Percentiles rank a stretch among this genome's conserved stretches.
phyloP scores from a whole-genome alignment of 2,113 vertebrate species.

The Barbus barbus region DNA sequence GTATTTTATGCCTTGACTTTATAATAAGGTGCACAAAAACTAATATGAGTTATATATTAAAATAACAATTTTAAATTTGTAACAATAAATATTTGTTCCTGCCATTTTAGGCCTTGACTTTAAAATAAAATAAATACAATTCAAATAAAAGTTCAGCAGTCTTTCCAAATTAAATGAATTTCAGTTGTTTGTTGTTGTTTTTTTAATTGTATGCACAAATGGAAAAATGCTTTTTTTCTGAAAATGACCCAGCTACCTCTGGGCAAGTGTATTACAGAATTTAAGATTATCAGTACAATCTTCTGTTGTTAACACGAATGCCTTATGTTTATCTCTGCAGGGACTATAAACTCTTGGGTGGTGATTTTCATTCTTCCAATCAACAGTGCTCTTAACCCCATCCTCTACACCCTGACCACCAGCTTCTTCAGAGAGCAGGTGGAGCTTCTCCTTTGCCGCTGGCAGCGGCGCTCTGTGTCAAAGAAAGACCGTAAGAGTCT shows the following conservation, averaged over 20 bases:
- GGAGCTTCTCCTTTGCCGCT: conserved; percentile 76
- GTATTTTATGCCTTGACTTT: too few species aligned
- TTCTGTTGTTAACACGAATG: neutral
- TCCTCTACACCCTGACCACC: conserved; percentile 81
- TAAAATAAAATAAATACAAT: too few species aligned
- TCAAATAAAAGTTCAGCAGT: too few species aligned
- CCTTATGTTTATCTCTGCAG: conserved; percentile 60
- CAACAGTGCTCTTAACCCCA: conserved; percentile 82
- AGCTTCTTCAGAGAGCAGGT: conserved; percentile 83
- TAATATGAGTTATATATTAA: too few species aligned
- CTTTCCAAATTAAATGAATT: too few species aligned
- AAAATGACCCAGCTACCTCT: neutral
- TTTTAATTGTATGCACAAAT: neutral
- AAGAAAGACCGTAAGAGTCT: conserved; percentile 73
- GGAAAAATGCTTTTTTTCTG: neutral
- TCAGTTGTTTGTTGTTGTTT: too few species aligned
- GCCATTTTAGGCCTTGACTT: too few species aligned
- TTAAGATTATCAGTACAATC: neutral
- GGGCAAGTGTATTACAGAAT: neutral
- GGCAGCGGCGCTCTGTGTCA: conserved; percentile 67
- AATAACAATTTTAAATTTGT: too few species aligned
- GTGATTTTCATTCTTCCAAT: conserved; percentile 82
- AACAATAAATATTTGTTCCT: too few species aligned
- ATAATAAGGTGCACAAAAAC: too few species aligned
- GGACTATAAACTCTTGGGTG: conserved; percentile 77